Conservation (phyloP, 2,888 invertebrate genomes). For the Lumbricus terrestris region DNA sequence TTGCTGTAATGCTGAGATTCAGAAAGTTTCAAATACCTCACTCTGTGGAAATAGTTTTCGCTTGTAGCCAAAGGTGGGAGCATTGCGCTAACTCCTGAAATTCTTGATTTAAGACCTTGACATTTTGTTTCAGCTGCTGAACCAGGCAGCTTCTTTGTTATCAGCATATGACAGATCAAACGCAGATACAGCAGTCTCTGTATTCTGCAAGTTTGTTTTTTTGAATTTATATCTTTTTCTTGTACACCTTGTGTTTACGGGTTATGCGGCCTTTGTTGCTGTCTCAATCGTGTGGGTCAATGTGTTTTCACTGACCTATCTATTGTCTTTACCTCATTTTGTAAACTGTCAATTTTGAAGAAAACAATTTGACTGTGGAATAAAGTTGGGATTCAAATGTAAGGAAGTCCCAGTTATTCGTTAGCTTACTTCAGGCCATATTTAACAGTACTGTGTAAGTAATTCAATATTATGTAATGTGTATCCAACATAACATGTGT, state of each 20-base stretch:
- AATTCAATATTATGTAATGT: neutral
- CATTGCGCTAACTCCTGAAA: neutral
- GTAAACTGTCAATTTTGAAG: neutral
- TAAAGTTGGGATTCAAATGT: neutral
- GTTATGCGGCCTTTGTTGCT: conserved; percentile 14
- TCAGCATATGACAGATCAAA: conserved; percentile 3
- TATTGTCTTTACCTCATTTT: conserved; percentile 13
- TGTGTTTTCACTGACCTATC: neutral
- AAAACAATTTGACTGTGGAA: neutral
- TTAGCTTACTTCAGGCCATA: neutral
- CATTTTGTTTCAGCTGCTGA: neutral
- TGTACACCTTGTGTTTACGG: conserved; percentile 5
- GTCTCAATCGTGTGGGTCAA: conserved; percentile 5
- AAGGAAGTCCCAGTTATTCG: neutral
- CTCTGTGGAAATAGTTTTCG: neutral
- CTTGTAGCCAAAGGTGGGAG: neutral
- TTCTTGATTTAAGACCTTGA: neutral
- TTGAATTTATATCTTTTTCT: conserved; percentile 3
- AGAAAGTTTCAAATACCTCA: neutral
- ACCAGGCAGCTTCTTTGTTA: neutral
- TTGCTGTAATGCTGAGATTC: neutral
- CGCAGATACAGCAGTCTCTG: neutral
- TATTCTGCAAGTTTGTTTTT: neutral
- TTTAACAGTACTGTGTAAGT: neutral
- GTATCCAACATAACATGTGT: neutral